Evolutionary conservation across 2,888 invertebrate genomes (phyloP), one percentile per base, ranked within the genome.

Genomic region (Atethmia centrago): DNA sequence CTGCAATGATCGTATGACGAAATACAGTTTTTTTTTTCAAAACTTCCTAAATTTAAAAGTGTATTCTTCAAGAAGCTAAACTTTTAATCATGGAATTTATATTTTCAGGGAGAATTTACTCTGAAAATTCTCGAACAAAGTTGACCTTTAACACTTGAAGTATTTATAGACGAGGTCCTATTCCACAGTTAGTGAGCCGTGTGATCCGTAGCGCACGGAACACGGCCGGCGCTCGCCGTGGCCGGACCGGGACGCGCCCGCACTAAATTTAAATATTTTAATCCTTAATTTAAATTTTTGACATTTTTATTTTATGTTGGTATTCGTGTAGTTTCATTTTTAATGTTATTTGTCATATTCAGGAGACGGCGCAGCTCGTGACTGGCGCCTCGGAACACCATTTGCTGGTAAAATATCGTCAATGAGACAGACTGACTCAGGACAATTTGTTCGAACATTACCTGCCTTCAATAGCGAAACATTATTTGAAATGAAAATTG

Each of bases 211-310:
- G 80, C 75, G 84, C 79, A 78, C 77, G 85, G 84, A 82, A 86
- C 80, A 79, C 83, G 88, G 87, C 88, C 85, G 88, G 86, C 90
- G 89, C 88, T 88, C 84, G 80, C 74, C 88, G 84, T 25, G 78
- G 56, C 80, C 75, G 86, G 67, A 71, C 82, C 84, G 92, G 93
- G 94, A 93, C 92, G 90, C 93, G 93, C 91, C 92, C 94, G 95
- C 94, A 96, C 96, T 96, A 96, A 96, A 96, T 96, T 96, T 96
- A 93, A 96, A 96, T 96, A 96, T 96, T 96, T 96, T 96, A 96
- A 96, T 96, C 96, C 96, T 96, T 96, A 96, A 96, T 96, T 96
- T 96, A 96, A 96, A 96, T 96, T 96, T 96, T 95, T 96, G 96
- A 96, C 96, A 95, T 96, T 96, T 96, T 96, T 96, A 96, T 96